Base-by-base conservation (phyloP, 2,113 vertebrate genomes). In the Gobius niger region DNA sequence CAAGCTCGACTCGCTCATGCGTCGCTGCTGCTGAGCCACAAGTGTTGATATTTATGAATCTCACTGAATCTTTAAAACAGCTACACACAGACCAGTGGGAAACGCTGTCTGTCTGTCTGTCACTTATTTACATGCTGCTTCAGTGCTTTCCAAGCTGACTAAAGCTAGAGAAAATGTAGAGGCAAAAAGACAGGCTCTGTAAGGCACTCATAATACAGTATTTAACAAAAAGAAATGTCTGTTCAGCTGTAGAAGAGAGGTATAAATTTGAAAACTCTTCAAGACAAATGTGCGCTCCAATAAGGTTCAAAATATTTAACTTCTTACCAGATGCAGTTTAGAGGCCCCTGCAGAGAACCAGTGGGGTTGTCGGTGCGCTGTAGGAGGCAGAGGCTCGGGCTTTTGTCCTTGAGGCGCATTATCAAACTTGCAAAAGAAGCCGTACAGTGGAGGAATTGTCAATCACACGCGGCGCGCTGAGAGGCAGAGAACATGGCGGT, bases 361-460 rank as follows among this genome's bases (percentile, higher is more conserved):
- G 46, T 69, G 47, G 64, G 61, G 76, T 68, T 62, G 71, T 18
- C 67, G 74, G 52, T 51, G 13, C n/a, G 68, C 49, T 1, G 59
- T 56, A 51, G 1, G 13, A 75, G 52, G 46, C 59, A 59, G 46
- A 68, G 5, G 47, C 70, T 34, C 14, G 57, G 66, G 41, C 61
- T 82, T 59, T 72, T 72, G 79, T 85, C 77, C 75, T 85, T 68
- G 63, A 75, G 73, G 75, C 50, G 65, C 75, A 77, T 87, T 77
- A 77, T 81, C 65, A 82, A 71, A 44, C 78, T 65, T 72, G 72
- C 65, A 70, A 49, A 73, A 66, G 79, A 77, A 86, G 80, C 65
- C 65, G 61, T 75, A 63, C 24, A 34, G 64, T 41, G 19, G 40
- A 57, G 68, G 66, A 72, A 72, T 66, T 78, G 83, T 57, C 80